Evolutionary conservation across 1,140 invertebrate species (phyloP).

Genomic region (Pissodes strobi): DNA sequence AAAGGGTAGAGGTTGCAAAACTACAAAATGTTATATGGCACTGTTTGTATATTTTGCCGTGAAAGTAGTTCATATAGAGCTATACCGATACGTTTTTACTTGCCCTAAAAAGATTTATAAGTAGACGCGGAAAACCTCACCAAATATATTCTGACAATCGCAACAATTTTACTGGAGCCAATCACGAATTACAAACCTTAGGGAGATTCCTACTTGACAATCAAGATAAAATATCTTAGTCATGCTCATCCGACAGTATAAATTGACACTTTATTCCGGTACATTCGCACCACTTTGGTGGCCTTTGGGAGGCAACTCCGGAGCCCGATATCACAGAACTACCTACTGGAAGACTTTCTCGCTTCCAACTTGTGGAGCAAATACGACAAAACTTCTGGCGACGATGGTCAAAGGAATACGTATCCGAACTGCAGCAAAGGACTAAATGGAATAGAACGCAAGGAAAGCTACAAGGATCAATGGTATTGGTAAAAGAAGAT

Average conservation of each 20-base stretch:
- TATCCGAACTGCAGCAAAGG: neutral
- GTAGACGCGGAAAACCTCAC: neutral
- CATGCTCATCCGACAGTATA: constrained; percentile 2
- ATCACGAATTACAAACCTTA: neutral
- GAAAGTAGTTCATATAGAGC: neutral
- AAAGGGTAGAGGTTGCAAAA: no score
- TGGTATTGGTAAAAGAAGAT: neutral
- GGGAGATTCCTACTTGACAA: neutral
- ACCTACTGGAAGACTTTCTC: constrained; percentile 16
- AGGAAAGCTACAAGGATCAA: neutral
- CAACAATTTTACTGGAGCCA: neutral
- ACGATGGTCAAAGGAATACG: no score
- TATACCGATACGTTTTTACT: neutral
- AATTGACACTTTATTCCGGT: constrained; percentile 48
- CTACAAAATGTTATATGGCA: neutral
- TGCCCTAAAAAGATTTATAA: constrained; percentile 2
- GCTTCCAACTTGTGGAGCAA: constrained; percentile 4
- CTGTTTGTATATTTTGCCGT: neutral
- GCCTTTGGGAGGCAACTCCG: constrained; percentile 42
- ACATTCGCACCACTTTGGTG: constrained; percentile 42
- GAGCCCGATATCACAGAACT: neutral
- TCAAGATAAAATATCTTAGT: neutral
- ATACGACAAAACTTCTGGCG: constrained; percentile 12
- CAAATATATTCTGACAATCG: constrained; percentile 4
- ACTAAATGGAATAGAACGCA: neutral